Conservation (phyloP, 2,113 vertebrate genomes). For the Megalops atlanticus region DNA sequence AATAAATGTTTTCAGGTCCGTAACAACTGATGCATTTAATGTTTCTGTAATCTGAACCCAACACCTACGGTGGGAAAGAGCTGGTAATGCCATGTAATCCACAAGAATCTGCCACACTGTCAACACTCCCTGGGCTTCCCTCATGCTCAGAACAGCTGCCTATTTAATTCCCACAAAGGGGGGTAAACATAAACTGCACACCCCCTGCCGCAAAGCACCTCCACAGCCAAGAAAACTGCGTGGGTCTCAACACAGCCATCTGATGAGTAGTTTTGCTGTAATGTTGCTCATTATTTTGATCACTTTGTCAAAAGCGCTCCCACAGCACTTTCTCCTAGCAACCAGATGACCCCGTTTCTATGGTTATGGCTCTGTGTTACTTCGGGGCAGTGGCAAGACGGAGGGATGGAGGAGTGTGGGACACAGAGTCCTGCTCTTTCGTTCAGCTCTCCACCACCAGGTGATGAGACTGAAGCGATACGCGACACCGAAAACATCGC, state of each 20-base stretch:
- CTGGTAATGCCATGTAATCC: not conserved
- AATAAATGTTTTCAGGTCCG: no score
- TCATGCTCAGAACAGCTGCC: not conserved
- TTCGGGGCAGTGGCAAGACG: not conserved
- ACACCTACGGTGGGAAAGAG: not conserved
- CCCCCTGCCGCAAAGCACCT: not conserved
- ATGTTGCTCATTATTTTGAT: constrained; percentile 1
- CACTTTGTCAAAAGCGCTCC: not conserved
- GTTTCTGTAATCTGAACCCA: no score
- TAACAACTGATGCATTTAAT: no score
- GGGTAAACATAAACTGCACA: not conserved
- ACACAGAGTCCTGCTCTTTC: not conserved
- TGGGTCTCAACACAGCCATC: not conserved
- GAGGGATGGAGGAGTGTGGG: not conserved
- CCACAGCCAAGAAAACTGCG: not conserved
- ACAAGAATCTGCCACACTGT: not conserved
- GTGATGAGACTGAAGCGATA: not conserved
- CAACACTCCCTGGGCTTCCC: not conserved
- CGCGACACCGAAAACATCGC: not conserved
- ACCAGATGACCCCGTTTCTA: not conserved
- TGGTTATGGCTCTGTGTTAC: not conserved
- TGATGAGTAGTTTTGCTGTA: not conserved
- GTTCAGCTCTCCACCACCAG: not conserved
- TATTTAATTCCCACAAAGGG: not conserved
- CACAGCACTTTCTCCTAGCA: not conserved